These are phyloP conservation scores for Danaus plexippus DNA, from an alignment of 1,140 invertebrate genomes.

Conservation along the genomic window DNA sequence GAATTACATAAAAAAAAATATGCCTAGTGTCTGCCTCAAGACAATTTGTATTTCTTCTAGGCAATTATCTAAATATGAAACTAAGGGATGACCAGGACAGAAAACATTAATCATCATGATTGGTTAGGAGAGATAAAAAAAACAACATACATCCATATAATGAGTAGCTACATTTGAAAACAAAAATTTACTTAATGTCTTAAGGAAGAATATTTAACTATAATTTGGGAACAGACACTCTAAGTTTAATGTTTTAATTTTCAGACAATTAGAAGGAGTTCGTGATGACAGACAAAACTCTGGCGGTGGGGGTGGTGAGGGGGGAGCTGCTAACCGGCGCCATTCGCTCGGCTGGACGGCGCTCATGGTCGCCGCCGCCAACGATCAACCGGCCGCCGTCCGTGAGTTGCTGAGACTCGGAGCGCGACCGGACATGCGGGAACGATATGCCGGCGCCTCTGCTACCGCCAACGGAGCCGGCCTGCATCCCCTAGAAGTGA, in stretches of 20 bases:
- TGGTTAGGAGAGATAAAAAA: no score
- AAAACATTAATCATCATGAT: no score
- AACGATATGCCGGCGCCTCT: slow-evolving; percentile 84
- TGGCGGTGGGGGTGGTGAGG: slow-evolving; percentile 39
- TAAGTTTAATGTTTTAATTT: neutral
- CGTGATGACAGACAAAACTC: slow-evolving; percentile 18
- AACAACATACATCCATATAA: no score
- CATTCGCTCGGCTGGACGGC: slow-evolving; percentile 89
- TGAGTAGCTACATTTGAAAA: no score
- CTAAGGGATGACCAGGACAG: no score
- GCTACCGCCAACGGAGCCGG: slow-evolving; percentile 74
- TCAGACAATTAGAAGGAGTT: slow-evolving; percentile 36
- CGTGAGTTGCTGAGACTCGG: slow-evolving; percentile 80
- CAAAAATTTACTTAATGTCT: neutral
- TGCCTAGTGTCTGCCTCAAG: no score
- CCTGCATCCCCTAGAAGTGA: slow-evolving; percentile 76
- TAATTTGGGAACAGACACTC: neutral
- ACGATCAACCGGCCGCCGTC: slow-evolving; percentile 77
- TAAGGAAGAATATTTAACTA: neutral
- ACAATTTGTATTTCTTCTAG: no score
- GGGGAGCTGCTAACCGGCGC: slow-evolving; percentile 73
- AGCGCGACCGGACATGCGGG: slow-evolving; percentile 84
- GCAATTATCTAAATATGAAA: no score
- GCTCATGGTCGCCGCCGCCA: slow-evolving; percentile 87
- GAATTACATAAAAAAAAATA: no score